Percentiles rank a stretch among this genome's conserved stretches.
Conservation (phyloP, 2,888 invertebrate species). For the Orthosia gracilis region DNA sequence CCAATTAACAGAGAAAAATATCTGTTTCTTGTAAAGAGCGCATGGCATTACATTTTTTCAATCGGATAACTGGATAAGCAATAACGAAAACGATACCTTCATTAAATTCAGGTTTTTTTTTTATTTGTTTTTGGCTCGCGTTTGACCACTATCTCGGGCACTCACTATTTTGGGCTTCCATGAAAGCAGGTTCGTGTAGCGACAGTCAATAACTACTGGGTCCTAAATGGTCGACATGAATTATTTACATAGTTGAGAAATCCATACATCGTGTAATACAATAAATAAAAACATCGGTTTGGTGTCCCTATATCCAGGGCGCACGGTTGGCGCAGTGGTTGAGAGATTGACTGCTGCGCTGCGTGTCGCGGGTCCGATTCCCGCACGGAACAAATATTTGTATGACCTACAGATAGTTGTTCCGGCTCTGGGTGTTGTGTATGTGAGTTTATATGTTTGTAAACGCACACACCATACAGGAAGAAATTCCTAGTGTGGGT, state of each 20-base stretch:
- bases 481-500: too few relatives aligned
- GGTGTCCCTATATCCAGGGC: not conserved
- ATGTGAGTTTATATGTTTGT: too few relatives aligned
- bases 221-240: not conserved
- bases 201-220: slow-evolving; percentile 10
- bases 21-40: not conserved
- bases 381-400: too few relatives aligned
- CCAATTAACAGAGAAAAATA: not conserved
- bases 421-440: too few relatives aligned
- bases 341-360: too few relatives aligned
- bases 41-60: not conserved
- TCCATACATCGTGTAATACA: not conserved
- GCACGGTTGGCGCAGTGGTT: too few relatives aligned
- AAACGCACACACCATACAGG: too few relatives aligned
- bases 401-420: too few relatives aligned
- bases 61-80: too few relatives aligned
- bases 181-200: not conserved
- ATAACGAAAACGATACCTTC: not conserved
- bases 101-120: not conserved
- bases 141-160: too few relatives aligned
- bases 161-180: not conserved
- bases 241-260: not conserved
- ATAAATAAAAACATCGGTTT: not conserved
- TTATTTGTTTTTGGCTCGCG: too few relatives aligned
- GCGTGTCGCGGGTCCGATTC: too few relatives aligned